Percentiles rank a stretch among this genome's conserved stretches.
These are phyloP conservation scores for Anguilla japonica DNA, from an alignment of 2,113 vertebrate genomes.

Conservation along the genomic window DNA sequence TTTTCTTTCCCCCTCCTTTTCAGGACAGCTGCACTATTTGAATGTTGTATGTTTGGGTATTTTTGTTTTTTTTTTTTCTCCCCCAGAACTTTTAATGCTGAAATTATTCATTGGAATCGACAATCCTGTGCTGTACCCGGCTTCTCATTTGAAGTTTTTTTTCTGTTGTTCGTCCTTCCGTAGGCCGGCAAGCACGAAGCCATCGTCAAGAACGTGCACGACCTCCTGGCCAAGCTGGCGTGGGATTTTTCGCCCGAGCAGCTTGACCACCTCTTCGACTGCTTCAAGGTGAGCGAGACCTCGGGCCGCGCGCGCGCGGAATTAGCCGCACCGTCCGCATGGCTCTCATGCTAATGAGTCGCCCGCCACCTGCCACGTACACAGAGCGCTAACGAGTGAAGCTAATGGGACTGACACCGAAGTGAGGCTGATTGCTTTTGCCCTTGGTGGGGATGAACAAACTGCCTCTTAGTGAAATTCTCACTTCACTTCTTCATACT, in stretches of 20 bases:
- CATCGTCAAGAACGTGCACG: conserved; percentile 98
- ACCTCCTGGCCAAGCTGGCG: conserved; percentile 94
- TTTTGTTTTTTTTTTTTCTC: not conserved
- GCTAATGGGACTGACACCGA: not conserved
- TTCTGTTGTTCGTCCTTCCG: conserved; percentile 11
- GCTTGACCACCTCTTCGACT: conserved; percentile 98
- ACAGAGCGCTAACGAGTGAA: not conserved
- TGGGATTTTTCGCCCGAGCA: conserved; percentile 99
- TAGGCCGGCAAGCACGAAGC: conserved; percentile 99
- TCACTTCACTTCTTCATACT: not conserved
- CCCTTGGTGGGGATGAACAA: not conserved
- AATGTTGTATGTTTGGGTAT: not conserved
- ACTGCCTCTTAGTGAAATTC: not conserved
- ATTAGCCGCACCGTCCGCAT: not conserved
- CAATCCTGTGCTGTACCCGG: not conserved
- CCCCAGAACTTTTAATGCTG: not conserved
- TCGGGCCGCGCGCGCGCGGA: not conserved
- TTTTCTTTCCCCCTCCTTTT: not conserved
- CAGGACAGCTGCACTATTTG: not conserved
- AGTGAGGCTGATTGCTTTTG: not conserved
- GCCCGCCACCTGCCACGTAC: not conserved
- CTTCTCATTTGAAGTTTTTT: not conserved
- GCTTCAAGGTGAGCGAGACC: conserved; percentile 86
- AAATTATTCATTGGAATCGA: not conserved
- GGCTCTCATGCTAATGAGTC: not conserved